These are phyloP conservation scores for Siniperca undulata DNA, from an alignment of 2,797 vertebrate species.

Conservation along the genomic window DNA sequence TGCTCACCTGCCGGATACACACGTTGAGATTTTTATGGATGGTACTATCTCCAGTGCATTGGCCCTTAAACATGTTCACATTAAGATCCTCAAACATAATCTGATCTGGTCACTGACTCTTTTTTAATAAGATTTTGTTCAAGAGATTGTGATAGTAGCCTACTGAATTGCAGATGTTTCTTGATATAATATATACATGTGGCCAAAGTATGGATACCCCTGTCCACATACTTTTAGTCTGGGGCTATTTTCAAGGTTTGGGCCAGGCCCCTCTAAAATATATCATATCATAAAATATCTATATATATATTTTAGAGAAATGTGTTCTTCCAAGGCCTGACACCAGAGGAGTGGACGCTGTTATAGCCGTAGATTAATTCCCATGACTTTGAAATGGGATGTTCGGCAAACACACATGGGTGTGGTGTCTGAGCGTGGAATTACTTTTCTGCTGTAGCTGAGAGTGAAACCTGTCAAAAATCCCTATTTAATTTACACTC, in stretches of 20 bases:
- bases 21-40: not conserved
- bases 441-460: slow-evolving; percentile 4
- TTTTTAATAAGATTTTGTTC: not conserved
- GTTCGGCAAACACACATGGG: not conserved
- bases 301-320: not conserved
- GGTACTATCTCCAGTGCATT: not conserved
- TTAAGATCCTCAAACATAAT: not conserved
- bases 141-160: not conserved
- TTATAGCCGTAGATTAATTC: not conserved
- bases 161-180: not conserved
- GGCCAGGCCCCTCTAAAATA: not conserved
- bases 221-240: not conserved
- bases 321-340: not conserved
- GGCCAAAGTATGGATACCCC: not conserved
- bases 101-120: not conserved
- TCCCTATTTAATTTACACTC: not conserved
- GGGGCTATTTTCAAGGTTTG: not conserved
- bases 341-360: not conserved
- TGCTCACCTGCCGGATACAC: not conserved
- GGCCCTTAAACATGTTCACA: not conserved
- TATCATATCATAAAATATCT: no score
- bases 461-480: slow-evolving; percentile 1
- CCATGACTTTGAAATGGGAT: not conserved
- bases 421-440: not conserved
- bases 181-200: not conserved